Conservation (phyloP, 2,797 vertebrate genomes). For the Moxostoma hubbsi region DNA sequence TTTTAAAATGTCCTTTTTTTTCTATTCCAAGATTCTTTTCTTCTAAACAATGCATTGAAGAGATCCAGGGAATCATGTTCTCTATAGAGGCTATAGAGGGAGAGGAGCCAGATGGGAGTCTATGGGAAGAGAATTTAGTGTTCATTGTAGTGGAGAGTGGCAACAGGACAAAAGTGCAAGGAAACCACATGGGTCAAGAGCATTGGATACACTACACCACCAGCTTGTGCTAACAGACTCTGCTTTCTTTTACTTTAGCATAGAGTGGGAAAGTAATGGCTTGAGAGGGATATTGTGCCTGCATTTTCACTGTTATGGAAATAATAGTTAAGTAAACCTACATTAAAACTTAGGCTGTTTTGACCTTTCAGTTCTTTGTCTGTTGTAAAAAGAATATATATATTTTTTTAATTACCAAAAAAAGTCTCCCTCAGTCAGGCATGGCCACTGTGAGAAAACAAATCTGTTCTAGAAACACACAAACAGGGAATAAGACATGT, state of each 20-base stretch:
- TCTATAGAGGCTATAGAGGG: not conserved
- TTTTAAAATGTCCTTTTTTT: slow-evolving; percentile 6
- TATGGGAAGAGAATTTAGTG: slow-evolving; percentile 14
- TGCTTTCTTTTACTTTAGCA: not conserved
- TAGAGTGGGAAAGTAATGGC: slow-evolving; percentile 48
- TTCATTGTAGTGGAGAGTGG: slow-evolving; percentile 10
- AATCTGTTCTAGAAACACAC: slow-evolving; percentile 23
- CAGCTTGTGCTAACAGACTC: slow-evolving; percentile 33
- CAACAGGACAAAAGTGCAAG: slow-evolving; percentile 53
- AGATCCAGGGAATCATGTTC: slow-evolving; percentile 17
- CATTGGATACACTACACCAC: slow-evolving; percentile 61
- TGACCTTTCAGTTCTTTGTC: no score
- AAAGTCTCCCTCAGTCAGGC: slow-evolving; percentile 55
- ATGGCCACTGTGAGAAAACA: slow-evolving; percentile 65
- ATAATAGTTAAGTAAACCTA: no score
- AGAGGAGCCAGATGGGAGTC: slow-evolving; percentile 13
- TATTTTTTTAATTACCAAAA: no score
- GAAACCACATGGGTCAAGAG: slow-evolving; percentile 68
- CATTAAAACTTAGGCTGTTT: no score
- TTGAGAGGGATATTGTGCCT: no score
- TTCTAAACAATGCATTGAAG: slow-evolving; percentile 12
- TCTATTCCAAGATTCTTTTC: slow-evolving; percentile 1
- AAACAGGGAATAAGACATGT: slow-evolving; percentile 25
- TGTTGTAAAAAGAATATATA: no score
- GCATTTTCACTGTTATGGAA: no score